These are phyloP conservation scores for Pygoscelis adeliae DNA, from an alignment of 2,113 vertebrate genomes.

Conservation along the genomic window DNA sequence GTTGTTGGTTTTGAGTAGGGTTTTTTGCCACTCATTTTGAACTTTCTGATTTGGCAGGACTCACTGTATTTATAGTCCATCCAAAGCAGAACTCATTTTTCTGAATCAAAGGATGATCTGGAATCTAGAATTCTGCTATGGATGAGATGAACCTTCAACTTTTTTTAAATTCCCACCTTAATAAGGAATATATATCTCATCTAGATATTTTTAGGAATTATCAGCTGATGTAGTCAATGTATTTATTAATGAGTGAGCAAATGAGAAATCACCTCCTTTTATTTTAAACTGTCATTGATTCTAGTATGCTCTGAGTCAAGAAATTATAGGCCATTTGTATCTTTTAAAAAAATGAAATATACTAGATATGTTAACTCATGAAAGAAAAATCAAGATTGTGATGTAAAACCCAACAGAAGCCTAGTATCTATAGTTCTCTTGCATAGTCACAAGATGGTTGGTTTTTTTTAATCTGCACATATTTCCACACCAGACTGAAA, in stretches of 20 bases:
- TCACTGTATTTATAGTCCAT: not conserved
- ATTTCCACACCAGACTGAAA: not conserved
- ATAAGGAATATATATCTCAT: not conserved
- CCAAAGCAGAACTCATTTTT: not conserved
- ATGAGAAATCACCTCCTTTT: not conserved
- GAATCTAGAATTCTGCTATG: not conserved
- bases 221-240: not conserved
- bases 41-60: not conserved
- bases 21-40: not conserved
- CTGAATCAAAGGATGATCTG: not conserved
- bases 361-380: not conserved
- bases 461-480: not conserved
- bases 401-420: not conserved
- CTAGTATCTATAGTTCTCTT: not conserved
- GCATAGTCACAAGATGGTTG: not conserved
- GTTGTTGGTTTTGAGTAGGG: rapidly evolving
- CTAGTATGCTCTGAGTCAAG: not conserved
- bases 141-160: not conserved
- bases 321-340: not conserved
- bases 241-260: not conserved
- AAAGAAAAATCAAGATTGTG: not conserved
- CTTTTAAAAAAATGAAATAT: not conserved
- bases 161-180: not conserved
- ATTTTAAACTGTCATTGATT: not conserved
- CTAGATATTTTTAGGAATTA: not conserved